phyloP scores from a whole-genome alignment of 2,888 invertebrate species.

The Sarcophaga subvicina region DNA sequence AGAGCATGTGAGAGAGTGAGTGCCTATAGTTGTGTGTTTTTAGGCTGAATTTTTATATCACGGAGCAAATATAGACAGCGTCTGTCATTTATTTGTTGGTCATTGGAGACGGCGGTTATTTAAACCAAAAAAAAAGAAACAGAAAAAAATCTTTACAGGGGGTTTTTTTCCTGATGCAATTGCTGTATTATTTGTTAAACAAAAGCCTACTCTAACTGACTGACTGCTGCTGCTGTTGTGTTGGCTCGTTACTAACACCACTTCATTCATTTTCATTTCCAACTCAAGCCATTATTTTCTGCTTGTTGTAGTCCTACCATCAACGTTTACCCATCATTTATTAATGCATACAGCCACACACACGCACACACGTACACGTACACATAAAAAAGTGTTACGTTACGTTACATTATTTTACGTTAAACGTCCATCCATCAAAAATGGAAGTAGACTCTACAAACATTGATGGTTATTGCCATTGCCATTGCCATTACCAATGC shows the following conservation, averaged over 20 bases:
- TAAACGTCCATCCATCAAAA: conserved; percentile 54
- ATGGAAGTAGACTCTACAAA: conserved; percentile 69
- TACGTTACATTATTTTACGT: not conserved
- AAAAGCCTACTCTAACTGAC: conserved; percentile 22
- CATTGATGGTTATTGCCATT: conserved; percentile 68
- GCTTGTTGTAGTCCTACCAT: not conserved
- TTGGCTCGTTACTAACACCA: not conserved
- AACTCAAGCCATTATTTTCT: not conserved
- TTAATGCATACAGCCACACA: not conserved
- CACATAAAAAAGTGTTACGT: not conserved
- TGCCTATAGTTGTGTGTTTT: not conserved
- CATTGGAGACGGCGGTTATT: conserved; percentile 51
- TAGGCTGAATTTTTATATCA: conserved; percentile 54
- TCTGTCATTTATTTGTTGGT: conserved; percentile 63
- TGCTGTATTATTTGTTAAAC: conserved; percentile 38
- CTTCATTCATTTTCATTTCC: too few relatives aligned
- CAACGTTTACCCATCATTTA: conserved; percentile 21
- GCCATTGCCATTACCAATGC: conserved; percentile 21
- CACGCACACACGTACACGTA: not conserved
- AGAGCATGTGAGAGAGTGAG: too few relatives aligned
- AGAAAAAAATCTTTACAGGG: not conserved
- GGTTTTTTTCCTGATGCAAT: not conserved
- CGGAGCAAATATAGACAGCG: conserved; percentile 66
- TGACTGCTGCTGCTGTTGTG: too few relatives aligned
- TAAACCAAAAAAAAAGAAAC: not conserved